Evolutionary conservation across 1,140 invertebrate species (phyloP), one percentile per base, ranked within the genome.

Genomic region (Acromyrmex echinatior): DNA sequence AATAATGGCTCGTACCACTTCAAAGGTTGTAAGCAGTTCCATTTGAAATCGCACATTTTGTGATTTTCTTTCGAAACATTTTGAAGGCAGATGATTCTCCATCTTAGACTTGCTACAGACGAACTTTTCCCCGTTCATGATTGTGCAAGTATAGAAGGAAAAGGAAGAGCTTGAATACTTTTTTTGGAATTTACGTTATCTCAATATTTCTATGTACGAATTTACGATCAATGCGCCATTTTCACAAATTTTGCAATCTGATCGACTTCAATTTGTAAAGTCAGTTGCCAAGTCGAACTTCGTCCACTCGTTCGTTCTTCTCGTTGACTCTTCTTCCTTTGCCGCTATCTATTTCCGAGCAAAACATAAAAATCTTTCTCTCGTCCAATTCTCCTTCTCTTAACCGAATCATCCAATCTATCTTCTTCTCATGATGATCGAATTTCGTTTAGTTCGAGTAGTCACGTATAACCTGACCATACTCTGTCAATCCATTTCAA

Each of bases 401-500:
- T 10, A 66, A 53, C 35, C 39, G 35, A 88, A 84, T 91, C 91
- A 89, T 92, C 90, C 93, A 92, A 94, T 93, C 89, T 89, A 91
- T 86, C 66, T 89, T 92, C 82, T 65, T 70, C 87, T 76, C 87
- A 86, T 87, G 92, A 93, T 93, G 92, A 94, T 95, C 90, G 92
- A 92, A 94, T 93, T 94, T 94, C 92, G 92, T 81, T 94, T 93
- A 92, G 86, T 79, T 82, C 65, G 21, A 80, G 12, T 80, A 71
- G 28, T 70, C 77, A 81, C 77, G 77, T 81, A 81, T 81, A 86
- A 53, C 51, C 53, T 51, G 70, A 12, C 91, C 82, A 63, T 87
- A 63, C 63, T 74, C 88, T 77, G 68, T 87, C 88, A 74, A 66
- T 79, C 71, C 80, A 88, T 88, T 89, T 90, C 87, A 91, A 92